phyloP scores from a whole-genome alignment of 1,140 invertebrate genomes.

The Drosophila auraria region DNA sequence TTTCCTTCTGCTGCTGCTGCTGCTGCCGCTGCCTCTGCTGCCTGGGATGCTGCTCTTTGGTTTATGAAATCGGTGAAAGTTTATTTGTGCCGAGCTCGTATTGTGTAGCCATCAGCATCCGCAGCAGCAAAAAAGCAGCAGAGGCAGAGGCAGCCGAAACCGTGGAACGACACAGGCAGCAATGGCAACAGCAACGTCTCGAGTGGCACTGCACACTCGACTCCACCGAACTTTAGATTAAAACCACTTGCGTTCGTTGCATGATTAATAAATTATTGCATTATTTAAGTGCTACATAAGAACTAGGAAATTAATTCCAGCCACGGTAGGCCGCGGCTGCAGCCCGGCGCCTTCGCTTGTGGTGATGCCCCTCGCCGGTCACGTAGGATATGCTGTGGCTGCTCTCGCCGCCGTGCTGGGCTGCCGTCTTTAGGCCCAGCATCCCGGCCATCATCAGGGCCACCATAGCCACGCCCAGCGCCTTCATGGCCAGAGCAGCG shows the following conservation, averaged over 20 bases:
- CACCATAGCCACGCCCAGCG: conserved; percentile 88
- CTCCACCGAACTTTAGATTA: conserved; percentile 26
- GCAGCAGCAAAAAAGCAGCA: conserved; percentile 6
- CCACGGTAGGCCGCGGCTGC: conserved; percentile 87
- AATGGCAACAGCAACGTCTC: conserved; percentile 15
- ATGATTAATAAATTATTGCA: conserved; percentile 72
- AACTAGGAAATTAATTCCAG: conserved; percentile 81
- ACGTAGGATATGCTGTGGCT: conserved; percentile 90
- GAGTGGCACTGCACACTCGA: conserved; percentile 40
- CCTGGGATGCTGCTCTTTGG: conserved; percentile 61
- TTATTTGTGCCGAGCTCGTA: conserved; percentile 80
- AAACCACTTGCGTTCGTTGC: conserved; percentile 47
- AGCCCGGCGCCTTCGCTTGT: conserved; percentile 82
- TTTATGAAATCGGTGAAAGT: conserved; percentile 69
- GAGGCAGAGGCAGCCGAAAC: conserved; percentile 21
- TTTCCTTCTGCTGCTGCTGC: conserved; percentile 39
- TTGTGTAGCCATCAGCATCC: conserved; percentile 40
- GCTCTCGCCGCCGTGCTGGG: conserved; percentile 87
- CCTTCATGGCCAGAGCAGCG: conserved; percentile 91
- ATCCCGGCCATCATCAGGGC: conserved; percentile 91
- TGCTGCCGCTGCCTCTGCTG: conserved; percentile 18
- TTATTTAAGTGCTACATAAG: conserved; percentile 53
- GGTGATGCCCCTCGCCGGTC: conserved; percentile 88
- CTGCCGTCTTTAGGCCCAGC: conserved; percentile 90
- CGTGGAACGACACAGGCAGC: background rate